Conservation (phyloP, 30 jellyfish, hydroid and myxozoan species). For the Catostylus mosaicus region DNA sequence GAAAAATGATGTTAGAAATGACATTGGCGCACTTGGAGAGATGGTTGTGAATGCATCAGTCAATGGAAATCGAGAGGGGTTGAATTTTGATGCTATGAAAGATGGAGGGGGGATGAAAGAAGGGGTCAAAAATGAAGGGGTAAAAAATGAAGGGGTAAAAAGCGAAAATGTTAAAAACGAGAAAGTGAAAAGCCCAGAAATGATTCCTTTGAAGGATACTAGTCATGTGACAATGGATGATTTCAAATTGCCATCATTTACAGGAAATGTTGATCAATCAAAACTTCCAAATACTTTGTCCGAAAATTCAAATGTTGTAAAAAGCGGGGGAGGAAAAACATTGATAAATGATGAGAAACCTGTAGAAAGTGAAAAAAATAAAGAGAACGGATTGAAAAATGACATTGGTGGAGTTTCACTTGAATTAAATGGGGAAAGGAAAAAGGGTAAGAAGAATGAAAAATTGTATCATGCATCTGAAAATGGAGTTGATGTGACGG, state of each 20-base stretch:
- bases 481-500: conserved; percentile 19
- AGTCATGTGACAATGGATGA: conserved; percentile 20
- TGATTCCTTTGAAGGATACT: not conserved
- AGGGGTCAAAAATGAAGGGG: conserved; percentile 29
- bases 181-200: not conserved
- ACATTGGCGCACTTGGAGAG: conserved; percentile 50
- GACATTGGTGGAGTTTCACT: not conserved
- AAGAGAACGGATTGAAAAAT: not conserved
- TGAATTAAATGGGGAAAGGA: not conserved
- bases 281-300: conserved; percentile 52
- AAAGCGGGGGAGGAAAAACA: not conserved
- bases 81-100: not conserved
- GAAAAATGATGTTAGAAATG: conserved; percentile 38
- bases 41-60: not conserved
- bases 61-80: conserved; percentile 7
- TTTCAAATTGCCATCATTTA: conserved; percentile 39
- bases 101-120: not conserved
- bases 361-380: not conserved
- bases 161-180: not conserved
- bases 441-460: not conserved
- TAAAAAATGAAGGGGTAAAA: not conserved
- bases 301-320: conserved; percentile 10
- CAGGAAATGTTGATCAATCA: conserved; percentile 51
- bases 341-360: conserved; percentile 2
- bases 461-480: conserved; percentile 13